Base-by-base conservation (phyloP, 2,888 invertebrate genomes). In the Cataglyphis rosenhaueri region DNA sequence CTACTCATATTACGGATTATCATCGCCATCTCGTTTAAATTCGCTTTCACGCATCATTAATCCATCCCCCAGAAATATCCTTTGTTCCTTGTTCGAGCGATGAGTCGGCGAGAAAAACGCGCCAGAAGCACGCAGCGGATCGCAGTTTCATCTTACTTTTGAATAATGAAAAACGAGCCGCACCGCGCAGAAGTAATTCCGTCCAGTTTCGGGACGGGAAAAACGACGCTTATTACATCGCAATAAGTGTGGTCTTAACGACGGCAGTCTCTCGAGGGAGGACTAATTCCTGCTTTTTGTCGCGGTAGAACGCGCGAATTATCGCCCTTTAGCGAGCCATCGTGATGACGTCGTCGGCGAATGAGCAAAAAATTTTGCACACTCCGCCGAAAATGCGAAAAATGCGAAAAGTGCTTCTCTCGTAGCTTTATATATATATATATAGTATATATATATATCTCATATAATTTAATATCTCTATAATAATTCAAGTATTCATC, bases 31-130 rank as follows among this genome's bases (percentile, higher is more conserved):
- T 74, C 62, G 61, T 84, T 89, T 86, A 85, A 85, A 87, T 91
- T 87, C 82, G 74, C 82, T 84, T 85, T 88, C 82, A 83, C 84
- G 86, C 76, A 25, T 29, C 70, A 82, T 88, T 88, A 84, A 82
- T 79, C 66, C 82, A 48, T 29, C 29, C 65, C 10, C 35, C 25
- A 10, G 29, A 8, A 25, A 41, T 52, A 29, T 3, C n/a, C 35
- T n/a, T 35, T 35, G 18, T 15, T 1, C 57, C 48, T 62, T 32
- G 25, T 41, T 55, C 66, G 55, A 52, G 41, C 6, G 65, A 44
- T 15, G 64, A 38, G 41, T 12, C 65, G 41, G 6, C 25, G 41
- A 21, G 44, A 25, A 18, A 15, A 61, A 29, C 10, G 48, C 48
- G 35, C 25, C 25, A 18, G 38, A 38, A n/a, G 52, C 44, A 48